These are phyloP conservation scores for Ramphastos sulfuratus DNA, from an alignment of 2,113 vertebrate species.

Conservation along the genomic window DNA sequence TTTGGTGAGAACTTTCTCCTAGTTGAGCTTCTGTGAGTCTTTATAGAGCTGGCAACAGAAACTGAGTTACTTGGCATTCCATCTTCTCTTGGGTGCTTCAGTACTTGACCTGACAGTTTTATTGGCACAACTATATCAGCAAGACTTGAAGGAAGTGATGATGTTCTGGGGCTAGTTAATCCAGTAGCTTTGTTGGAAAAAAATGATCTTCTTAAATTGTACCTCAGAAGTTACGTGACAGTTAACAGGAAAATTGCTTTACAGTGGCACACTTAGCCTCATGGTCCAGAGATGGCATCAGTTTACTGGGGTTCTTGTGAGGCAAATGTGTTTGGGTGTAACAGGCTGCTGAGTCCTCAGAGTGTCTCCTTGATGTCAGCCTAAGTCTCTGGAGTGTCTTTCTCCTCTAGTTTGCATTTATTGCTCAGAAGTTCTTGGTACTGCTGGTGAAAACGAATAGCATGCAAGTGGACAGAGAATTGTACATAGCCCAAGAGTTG, in stretches of 20 bases:
- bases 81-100: rapidly evolving
- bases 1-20: neutral
- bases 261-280: rapidly evolving
- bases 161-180: neutral
- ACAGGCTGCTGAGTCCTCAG: neutral
- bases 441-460: neutral
- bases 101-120: neutral
- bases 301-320: neutral
- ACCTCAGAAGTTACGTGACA: neutral
- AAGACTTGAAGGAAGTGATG: neutral
- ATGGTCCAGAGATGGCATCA: neutral
- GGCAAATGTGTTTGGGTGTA: neutral
- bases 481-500: neutral
- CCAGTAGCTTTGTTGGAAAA: neutral
- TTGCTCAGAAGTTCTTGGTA: neutral
- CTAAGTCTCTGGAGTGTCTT: neutral
- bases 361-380: neutral
- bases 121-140: neutral
- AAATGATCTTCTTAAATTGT: neutral
- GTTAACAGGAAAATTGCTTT: neutral
- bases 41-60: neutral
- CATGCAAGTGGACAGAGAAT: neutral
- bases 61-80: neutral
- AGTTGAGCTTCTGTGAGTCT: neutral
- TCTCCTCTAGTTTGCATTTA: neutral